Evolutionary conservation across 2,888 invertebrate species (phyloP).

Genomic region (Philhelius pedissequus): DNA sequence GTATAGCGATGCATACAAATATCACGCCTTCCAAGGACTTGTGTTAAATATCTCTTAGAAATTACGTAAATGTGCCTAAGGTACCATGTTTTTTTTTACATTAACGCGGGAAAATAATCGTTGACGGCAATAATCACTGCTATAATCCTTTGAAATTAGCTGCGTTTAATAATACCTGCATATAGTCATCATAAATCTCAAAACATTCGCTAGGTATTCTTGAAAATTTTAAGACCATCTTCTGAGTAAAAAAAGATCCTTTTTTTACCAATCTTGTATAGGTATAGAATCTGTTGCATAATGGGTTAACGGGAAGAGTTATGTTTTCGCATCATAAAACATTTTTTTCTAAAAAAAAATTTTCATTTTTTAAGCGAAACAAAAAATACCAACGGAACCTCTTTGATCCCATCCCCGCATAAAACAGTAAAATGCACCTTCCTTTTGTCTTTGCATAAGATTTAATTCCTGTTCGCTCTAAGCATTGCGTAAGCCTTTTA

Average conservation of each 20-base stretch:
- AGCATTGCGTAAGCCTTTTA: constrained; percentile 57
- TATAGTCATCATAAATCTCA: constrained; percentile 14
- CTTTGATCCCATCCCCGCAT: constrained; percentile 12
- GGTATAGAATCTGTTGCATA: constrained; percentile 23
- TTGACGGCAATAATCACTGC: constrained; percentile 53
- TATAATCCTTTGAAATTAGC: constrained; percentile 58
- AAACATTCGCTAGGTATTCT: not conserved
- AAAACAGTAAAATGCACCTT: constrained; percentile 16
- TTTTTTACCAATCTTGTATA: not conserved
- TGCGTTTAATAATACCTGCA: constrained; percentile 26
- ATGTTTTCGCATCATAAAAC: constrained; percentile 40
- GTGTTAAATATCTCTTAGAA: not conserved
- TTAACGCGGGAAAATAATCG: not conserved
- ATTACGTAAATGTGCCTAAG: not conserved
- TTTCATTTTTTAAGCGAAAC: not conserved
- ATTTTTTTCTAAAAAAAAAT: no score
- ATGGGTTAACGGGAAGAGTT: constrained; percentile 67
- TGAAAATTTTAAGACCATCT: not conserved
- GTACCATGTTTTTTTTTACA: constrained; percentile 19
- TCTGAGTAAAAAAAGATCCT: constrained; percentile 30
- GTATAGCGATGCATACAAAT: no score
- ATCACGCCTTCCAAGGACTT: constrained; percentile 19
- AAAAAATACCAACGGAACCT: not conserved
- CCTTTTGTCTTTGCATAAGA: constrained; percentile 13
- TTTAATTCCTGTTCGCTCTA: not conserved